Evolutionary conservation across 2,113 vertebrate genomes (phyloP), one percentile per base, ranked within the genome.

Genomic region (Nycticryphes semicollaris): DNA sequence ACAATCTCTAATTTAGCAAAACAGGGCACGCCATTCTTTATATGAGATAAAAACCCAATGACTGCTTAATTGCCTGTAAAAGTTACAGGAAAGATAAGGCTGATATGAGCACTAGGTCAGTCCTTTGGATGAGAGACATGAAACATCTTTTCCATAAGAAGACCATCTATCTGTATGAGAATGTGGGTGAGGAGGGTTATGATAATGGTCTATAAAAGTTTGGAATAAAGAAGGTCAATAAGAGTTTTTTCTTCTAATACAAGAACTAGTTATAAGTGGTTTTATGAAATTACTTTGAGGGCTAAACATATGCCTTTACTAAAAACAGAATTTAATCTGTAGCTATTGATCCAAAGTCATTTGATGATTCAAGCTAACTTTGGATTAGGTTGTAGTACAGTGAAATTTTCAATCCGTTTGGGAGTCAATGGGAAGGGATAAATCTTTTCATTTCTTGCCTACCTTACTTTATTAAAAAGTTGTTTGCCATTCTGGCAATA

Each of bases 1-100:
- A 48, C 39, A 88, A 74, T 25, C 8, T 75, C 16, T 47, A 82
- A 75, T 85, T 90, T 85, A 75, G 18, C 27, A 93, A 90, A 88
- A 72, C 17, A 35, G 5, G 53, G 17, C 12, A 41, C 4, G 3
- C 54, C 30, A 64, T 70, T 67, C 31, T 72, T 83, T 50, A 45
- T 19, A 54, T 27, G 60, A 69, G 56, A 62, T 39, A 63, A 56
- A 57, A 35, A 1, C 16, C 45, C 45, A 41, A 10, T 28, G 22
- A 6, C 0, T 5, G 12, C 10, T 63, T 70, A 51, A 31, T 59
- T 67, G 37, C 13, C 51, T 63, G 28, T 75, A 74, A 85, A 88
- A 67, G 5, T 64, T 50, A 62, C 33, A 66, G 23, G 48, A 90
- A 57, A 31, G 9, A 14, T 41, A 57, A 14, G 6, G 27, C 6